Base-by-base conservation (phyloP, 2,888 invertebrate species). In the Octodonta nipae region DNA sequence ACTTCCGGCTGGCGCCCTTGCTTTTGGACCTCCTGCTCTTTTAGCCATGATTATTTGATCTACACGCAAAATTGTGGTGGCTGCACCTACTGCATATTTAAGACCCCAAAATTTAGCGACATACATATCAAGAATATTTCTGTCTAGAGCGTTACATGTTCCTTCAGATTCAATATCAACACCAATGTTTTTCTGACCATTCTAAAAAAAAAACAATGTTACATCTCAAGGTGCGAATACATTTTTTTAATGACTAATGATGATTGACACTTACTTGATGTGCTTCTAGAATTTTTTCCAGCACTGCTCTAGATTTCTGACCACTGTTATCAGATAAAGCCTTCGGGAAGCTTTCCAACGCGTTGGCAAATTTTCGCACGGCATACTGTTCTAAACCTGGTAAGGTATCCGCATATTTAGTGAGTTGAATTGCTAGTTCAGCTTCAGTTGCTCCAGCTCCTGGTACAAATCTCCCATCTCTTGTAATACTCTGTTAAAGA, bases 21-120 rank as follows among this genome's bases (percentile, higher is more conserved):
- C 73, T 61, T 92, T 93, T 0, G 93, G 93, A 26, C 95, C 95
- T 27, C 95, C 95, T 10, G 93, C 92, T 49, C 84, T 73, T 66
- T 95, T 95, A 0, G 95, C 91, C 93, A 95, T 93, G 44, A 96
- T 95, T 46, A 96, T 95, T 66, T 95, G 91, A 65, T 95, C 92
- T 14, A 96, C 88, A 59, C 84, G 80, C 15, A 96, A 70, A 44
- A 95, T 83, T 1, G 93, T 93, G 38, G 82, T 76, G 1, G 95
- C 91, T 2, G 92, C 91, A 39, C 83, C 78, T 0, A 89, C 85
- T 0, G 96, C 93, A 64, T 96, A 92, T 60, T 93, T 92, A 33
- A 99, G 65, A 3, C 80, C 95, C 92, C 95, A 96, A 54, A 75
- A 70, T 61, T 98, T 98, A 14, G 81, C 71, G 26, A 80, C 58